A percentile compares a stretch with the other conserved stretches of the same genome.
phyloP scores from a whole-genome alignment of 2,888 invertebrate genomes.

The Bimastos eiseni region DNA sequence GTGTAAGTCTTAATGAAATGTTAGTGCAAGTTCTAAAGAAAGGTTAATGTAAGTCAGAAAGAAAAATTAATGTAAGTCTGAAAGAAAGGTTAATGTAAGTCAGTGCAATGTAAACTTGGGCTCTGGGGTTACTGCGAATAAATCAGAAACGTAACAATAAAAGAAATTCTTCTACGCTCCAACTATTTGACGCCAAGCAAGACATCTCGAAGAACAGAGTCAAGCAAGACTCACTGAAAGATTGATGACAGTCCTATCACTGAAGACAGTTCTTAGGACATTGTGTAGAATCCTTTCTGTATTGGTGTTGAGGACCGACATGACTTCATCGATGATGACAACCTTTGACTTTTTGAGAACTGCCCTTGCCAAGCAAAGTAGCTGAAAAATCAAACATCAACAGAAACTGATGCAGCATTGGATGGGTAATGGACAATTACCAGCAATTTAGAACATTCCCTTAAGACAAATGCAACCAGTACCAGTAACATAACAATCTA shows the following conservation, averaged over 20 bases:
- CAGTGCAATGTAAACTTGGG: too few species aligned
- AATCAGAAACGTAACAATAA: not conserved
- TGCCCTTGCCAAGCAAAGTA: slow-evolving; percentile 39
- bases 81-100: too few species aligned
- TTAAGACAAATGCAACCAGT: too few species aligned
- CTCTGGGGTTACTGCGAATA: not conserved
- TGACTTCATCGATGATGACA: slow-evolving; percentile 40
- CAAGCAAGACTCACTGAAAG: slow-evolving; percentile 35
- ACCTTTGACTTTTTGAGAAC: slow-evolving; percentile 36
- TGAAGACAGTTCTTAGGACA: slow-evolving; percentile 34
- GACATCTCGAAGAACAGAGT: not conserved
- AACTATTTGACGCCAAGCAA: too few species aligned
- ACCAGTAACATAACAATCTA: too few species aligned
- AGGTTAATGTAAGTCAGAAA: too few species aligned
- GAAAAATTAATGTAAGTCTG: too few species aligned
- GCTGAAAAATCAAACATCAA: slow-evolving; percentile 22
- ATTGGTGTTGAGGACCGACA: slow-evolving; percentile 34
- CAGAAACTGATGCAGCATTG: not conserved
- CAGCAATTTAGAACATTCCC: too few species aligned
- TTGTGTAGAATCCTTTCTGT: slow-evolving; percentile 35
- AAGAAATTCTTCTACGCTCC: not conserved
- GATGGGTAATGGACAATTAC: not conserved
- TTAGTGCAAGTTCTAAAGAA: too few species aligned
- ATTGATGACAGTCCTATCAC: slow-evolving; percentile 38
- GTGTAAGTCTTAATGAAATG: too few species aligned